Evolutionary conservation across 2,113 vertebrate species (phyloP).

Genomic region (Neogale vison): DNA sequence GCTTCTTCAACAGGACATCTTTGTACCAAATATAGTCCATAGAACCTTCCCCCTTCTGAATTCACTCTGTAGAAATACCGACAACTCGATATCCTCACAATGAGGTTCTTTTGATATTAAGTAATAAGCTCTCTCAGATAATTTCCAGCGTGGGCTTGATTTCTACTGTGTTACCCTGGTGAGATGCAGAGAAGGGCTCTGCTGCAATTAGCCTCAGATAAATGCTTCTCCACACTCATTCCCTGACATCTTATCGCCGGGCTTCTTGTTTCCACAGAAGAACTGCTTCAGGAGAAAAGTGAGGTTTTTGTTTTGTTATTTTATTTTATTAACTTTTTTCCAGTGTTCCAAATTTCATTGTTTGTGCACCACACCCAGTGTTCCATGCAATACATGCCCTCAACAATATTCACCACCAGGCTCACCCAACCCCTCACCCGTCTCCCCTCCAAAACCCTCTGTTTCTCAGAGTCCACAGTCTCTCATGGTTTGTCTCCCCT

Average conservation of each 20-base stretch:
- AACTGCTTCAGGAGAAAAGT: background rate
- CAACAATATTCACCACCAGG: too few relatives aligned
- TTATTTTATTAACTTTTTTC: too few relatives aligned
- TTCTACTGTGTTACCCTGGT: background rate
- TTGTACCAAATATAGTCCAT: too few relatives aligned
- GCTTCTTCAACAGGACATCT: background rate
- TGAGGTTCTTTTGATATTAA: background rate
- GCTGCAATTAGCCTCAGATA: background rate
- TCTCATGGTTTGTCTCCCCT: too few relatives aligned
- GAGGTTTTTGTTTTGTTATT: too few relatives aligned
- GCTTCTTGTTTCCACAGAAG: background rate
- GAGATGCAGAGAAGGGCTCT: background rate
- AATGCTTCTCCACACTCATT: background rate
- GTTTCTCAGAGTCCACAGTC: too few relatives aligned
- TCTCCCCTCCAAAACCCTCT: too few relatives aligned
- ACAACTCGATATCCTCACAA: background rate
- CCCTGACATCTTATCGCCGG: accelerated
- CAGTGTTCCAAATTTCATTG: too few relatives aligned
- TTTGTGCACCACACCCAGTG: too few relatives aligned
- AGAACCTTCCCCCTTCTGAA: too few relatives aligned
- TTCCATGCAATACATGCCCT: too few relatives aligned
- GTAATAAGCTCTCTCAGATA: background rate
- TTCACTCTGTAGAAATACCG: background rate
- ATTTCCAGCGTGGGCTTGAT: background rate
- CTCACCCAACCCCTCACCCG: too few relatives aligned